Evolutionary conservation across 2,113 vertebrate species (phyloP), one percentile per base, ranked within the genome.

Genomic region (Tretioscincus oriximinensis): DNA sequence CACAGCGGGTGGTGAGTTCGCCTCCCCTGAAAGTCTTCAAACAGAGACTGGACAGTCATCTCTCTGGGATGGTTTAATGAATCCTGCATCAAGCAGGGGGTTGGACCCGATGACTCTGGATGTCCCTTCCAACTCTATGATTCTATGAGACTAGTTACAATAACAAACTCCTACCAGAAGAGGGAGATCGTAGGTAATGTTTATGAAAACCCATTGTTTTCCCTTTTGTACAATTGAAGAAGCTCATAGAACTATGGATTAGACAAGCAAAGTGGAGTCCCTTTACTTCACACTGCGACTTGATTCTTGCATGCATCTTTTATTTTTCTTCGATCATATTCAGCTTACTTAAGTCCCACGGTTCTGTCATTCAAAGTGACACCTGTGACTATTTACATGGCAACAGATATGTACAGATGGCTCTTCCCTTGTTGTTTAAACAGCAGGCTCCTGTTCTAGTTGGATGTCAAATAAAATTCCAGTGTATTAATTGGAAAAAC

Each of bases 401-500:
- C 68, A 1, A 0, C 61, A 1, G 0, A 47, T 47, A 81, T 82
- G 31, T 65, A 26, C 77, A 80, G 26, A 16, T 10, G 49, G 68
- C 2, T 0, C 4, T 49, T 51, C 22, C 1, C 47, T 21, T 58
- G 45, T 9, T 24, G 26, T 68, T 60, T 5, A 74, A 82, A 80
- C 9, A 0, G 67, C 10, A 35, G 86, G 61, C 79, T 54, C 72
- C 76, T 78, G 77, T 0, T 1, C 1, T 61, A 75, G 41, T 73
- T 76, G 35, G 77, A 86, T 81, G 73, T 69, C 0, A 63, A 88
- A 91, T 89, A 77, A 92, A 90, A 88, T 88, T 1, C 21, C 12
- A 90, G 90, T 71, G 83, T n/a, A 67, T 78, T 94, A 92, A 93
- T 95, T 90, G 93, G 86, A 0, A 0, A 81, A 60, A 81, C 76